Conservation (phyloP, 2,797 vertebrate species). For the Syngnathus rostellatus region DNA sequence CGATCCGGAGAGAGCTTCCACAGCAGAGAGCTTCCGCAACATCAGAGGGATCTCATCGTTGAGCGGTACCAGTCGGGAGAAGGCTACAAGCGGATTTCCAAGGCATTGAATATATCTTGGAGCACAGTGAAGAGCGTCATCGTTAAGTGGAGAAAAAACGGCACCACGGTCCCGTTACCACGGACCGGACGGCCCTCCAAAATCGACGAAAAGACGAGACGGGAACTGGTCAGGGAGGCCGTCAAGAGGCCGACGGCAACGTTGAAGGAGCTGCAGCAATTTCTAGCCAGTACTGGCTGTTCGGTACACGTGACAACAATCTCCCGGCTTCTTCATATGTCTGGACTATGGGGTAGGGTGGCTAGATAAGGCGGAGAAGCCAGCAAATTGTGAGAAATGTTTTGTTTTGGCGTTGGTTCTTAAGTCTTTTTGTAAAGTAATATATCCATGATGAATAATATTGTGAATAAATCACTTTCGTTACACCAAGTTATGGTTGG, state of each 20-base stretch:
- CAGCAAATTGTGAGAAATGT: neutral
- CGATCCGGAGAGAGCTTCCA: neutral
- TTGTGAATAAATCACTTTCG: constrained; percentile 1
- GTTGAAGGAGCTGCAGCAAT: constrained; percentile 11
- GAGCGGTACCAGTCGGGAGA: constrained; percentile 6
- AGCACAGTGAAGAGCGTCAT: constrained; percentile 8
- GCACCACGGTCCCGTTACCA: neutral
- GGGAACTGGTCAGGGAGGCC: constrained; percentile 4
- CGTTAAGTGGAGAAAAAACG: constrained; percentile 5
- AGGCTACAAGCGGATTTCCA: constrained; percentile 8
- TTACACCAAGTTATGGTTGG: neutral
- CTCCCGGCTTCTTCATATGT: constrained; percentile 7
- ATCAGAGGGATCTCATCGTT: constrained; percentile 8
- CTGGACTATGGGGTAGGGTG: constrained; percentile 3
- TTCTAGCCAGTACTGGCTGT: constrained; percentile 3
- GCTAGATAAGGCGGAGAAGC: neutral
- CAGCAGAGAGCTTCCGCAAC: neutral
- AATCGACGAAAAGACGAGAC: constrained; percentile 10
- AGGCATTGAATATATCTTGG: constrained; percentile 5
- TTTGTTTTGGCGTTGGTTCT: neutral
- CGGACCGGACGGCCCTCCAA: constrained; percentile 2
- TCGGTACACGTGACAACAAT: constrained; percentile 9
- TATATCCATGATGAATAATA: neutral
- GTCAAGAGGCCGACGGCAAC: constrained; percentile 9
- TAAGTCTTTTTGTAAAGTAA: neutral